Base-by-base conservation (phyloP, 30 jellyfish, hydroid and myxozoan genomes). In the Aurelia sp. region DNA sequence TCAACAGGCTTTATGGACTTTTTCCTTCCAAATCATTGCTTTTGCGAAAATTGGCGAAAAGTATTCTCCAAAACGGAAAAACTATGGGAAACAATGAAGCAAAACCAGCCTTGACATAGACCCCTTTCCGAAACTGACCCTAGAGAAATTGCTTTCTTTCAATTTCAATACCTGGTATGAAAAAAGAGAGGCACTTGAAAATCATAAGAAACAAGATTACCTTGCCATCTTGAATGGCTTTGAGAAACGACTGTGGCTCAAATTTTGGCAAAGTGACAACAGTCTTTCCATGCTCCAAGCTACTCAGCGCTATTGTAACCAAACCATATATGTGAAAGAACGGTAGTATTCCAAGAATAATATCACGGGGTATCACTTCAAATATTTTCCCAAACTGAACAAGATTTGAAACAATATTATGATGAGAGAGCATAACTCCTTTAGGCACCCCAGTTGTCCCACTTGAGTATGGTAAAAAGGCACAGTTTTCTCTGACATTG, bases 371-470 rank as follows among this genome's bases (percentile, higher is more conserved):
- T 4, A 88, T 62, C 17, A 11, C 30, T 3, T 88, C 89, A 21
- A 64, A 47, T 4, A 30, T 16, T 48, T 41, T 71, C 37, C 55
- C 81, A 57, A 73, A 33, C 60, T 93, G 98, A 59, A 93, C 40
- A 15, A 77, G 66, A 60, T 93, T 88, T 8, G 93, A 22, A 21
- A 85, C 86, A 30, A 93, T 33, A 67, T 83, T 83, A 27, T 74
- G 84, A 66, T 93, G 98, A 3, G 97, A 76, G 27, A 93, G 91
- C 91, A 87, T 85, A 41, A 87, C 98, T 15, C 98, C 98, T 72
- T 93, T 93, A 12, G 98, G 98, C 52, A 67, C 22, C 8, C 98
- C 98, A 13, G 98, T 93, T 16, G 98, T 93, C 1, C 98, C 98
- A 73, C 98, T 93, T 31, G 98, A 93, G 60, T 93, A 93, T 9